phyloP scores from a whole-genome alignment of 1,140 invertebrate genomes.

The Chironomus tepperi region DNA sequence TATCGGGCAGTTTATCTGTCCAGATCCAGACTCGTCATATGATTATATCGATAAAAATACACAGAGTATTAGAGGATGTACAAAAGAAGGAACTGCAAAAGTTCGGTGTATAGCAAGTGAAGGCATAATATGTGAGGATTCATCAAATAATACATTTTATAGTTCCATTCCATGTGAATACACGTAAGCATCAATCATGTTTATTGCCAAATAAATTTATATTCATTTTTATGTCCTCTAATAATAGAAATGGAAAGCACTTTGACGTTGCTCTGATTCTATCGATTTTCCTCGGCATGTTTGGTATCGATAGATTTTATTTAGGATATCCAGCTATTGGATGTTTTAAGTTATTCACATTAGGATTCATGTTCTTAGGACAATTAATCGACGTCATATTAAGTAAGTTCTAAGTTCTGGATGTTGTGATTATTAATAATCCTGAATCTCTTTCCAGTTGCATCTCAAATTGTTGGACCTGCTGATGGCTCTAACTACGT shows the following conservation, averaged over 20 bases:
- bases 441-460: slow-evolving; percentile 48
- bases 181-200: slow-evolving; percentile 62
- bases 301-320: slow-evolving; percentile 95
- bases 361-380: slow-evolving; percentile 94
- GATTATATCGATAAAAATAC: slow-evolving; percentile 80
- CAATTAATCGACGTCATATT: slow-evolving; percentile 91
- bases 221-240: not conserved
- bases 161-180: slow-evolving; percentile 81
- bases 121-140: slow-evolving; percentile 71
- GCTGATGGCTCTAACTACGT: slow-evolving; percentile 95
- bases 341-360: slow-evolving; percentile 85
- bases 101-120: slow-evolving; percentile 75
- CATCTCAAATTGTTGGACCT: slow-evolving; percentile 81
- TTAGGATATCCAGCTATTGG: slow-evolving; percentile 93
- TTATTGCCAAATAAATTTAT: too few species aligned
- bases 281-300: slow-evolving; percentile 93
- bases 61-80: slow-evolving; percentile 78
- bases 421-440: not conserved
- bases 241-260: slow-evolving; percentile 81
- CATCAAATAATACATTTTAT: slow-evolving; percentile 69
- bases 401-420: slow-evolving; percentile 37
- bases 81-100: slow-evolving; percentile 66
- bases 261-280: slow-evolving; percentile 86
- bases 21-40: slow-evolving; percentile 53
- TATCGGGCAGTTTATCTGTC: slow-evolving; percentile 80